phyloP scores from a whole-genome alignment of 1,140 invertebrate species.

The Branchinecta lindahli region DNA sequence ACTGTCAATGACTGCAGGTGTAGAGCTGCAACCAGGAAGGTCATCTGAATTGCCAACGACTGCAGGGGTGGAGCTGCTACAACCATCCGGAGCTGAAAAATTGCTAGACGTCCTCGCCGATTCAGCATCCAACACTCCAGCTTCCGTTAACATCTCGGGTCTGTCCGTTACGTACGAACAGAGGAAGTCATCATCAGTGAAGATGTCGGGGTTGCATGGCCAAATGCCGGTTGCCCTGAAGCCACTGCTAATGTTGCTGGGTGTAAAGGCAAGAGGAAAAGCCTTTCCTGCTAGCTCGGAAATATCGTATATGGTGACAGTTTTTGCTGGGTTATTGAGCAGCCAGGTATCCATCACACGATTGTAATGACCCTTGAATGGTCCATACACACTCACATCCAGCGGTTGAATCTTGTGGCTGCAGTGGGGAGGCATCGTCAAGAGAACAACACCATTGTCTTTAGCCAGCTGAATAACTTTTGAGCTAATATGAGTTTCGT shows the following conservation, averaged over 20 bases:
- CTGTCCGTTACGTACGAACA: not conserved
- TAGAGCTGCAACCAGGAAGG: not conserved
- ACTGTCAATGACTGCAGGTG: not conserved
- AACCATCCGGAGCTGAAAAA: too few species aligned
- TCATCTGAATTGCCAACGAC: not conserved
- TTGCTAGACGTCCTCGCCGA: too few species aligned
- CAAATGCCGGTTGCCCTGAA: not conserved
- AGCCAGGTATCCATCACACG: not conserved
- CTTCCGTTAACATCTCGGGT: not conserved
- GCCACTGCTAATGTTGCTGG: not conserved
- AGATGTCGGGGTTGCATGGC: not conserved
- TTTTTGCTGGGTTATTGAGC: not conserved
- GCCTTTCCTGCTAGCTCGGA: not conserved
- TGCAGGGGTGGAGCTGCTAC: too few species aligned
- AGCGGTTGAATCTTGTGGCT: not conserved
- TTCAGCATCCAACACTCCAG: too few species aligned
- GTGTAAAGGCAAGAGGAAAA: not conserved
- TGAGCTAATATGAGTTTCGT: not conserved
- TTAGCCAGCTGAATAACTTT: not conserved
- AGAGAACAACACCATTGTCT: slow-evolving; percentile 4
- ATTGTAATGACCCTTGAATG: slow-evolving; percentile 1
- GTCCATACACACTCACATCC: not conserved
- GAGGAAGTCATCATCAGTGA: not conserved
- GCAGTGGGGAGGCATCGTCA: not conserved
- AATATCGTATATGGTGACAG: not conserved